A percentile compares a stretch with the other conserved stretches of the same genome.
These are phyloP conservation scores for Spondyliosoma cantharus DNA, from an alignment of 2,797 vertebrate species.

Conservation along the genomic window DNA sequence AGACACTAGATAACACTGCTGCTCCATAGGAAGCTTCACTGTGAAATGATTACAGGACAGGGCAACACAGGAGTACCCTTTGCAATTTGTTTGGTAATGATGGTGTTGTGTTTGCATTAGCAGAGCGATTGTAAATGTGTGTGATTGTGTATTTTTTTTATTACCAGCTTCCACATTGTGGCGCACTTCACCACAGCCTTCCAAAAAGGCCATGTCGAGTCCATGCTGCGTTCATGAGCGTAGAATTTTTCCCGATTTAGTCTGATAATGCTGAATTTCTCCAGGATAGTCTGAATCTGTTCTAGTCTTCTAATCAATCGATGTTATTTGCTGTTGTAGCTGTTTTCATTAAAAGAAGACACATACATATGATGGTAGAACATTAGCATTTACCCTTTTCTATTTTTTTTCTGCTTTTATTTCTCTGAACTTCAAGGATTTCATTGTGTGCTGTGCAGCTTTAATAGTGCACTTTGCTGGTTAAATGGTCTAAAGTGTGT, in stretches of 20 bases:
- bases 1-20: not conserved
- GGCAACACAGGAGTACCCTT: not conserved
- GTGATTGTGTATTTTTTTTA: not conserved
- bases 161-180: constrained; percentile 57
- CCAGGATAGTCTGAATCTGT: not conserved
- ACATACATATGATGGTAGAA: not conserved
- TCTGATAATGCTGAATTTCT: not conserved
- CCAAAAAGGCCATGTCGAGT: not conserved
- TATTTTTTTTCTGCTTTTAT: not conserved
- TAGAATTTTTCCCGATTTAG: not conserved
- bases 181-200: constrained; percentile 47
- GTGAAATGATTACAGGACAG: constrained; percentile 8
- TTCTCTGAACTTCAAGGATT: not conserved
- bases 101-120: not conserved
- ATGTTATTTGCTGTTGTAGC: not conserved
- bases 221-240: constrained; percentile 36
- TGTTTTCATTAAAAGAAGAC: not conserved
- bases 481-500: not conserved
- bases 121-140: not conserved
- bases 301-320: not conserved
- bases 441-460: not conserved
- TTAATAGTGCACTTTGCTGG: not conserved
- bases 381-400: not conserved
- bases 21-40: not conserved
- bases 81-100: not conserved